Conservation (phyloP, 2,797 vertebrate species). For the Crocodylus rhombifer region DNA sequence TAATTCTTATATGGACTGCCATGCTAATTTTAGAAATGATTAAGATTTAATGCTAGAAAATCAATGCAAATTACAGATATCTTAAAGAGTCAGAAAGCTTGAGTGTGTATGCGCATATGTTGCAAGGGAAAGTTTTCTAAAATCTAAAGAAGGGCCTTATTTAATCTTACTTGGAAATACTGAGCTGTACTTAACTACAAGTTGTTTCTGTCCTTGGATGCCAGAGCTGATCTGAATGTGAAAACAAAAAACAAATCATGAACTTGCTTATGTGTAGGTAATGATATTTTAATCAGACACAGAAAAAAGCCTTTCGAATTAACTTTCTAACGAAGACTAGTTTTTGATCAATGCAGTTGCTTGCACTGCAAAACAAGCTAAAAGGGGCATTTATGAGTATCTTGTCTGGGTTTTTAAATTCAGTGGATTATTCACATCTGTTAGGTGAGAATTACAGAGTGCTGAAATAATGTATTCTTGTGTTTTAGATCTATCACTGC, state of each 20-base stretch:
- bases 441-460: constrained; percentile 83
- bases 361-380: constrained; percentile 55
- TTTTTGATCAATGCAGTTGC: constrained; percentile 49
- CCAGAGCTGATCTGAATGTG: not conserved
- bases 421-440: constrained; percentile 84
- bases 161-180: not conserved
- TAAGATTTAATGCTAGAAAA: not conserved
- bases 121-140: not conserved
- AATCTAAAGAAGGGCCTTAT: not conserved
- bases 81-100: not conserved
- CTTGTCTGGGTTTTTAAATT: constrained; percentile 77
- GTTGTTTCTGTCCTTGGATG: not conserved
- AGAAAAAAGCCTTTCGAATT: constrained; percentile 34
- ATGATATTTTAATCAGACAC: constrained; percentile 4
- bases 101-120: not conserved
- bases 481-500: constrained; percentile 84
- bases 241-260: constrained; percentile 16
- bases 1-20: not conserved
- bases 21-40: not conserved
- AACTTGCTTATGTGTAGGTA: not conserved
- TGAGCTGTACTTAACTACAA: not conserved
- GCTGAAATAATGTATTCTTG: constrained; percentile 81
- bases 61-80: not conserved
- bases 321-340: constrained; percentile 49
- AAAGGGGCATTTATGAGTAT: constrained; percentile 68